These are phyloP conservation scores for Taurulus bubalis DNA, from an alignment of 2,113 vertebrate species.

Conservation along the genomic window DNA sequence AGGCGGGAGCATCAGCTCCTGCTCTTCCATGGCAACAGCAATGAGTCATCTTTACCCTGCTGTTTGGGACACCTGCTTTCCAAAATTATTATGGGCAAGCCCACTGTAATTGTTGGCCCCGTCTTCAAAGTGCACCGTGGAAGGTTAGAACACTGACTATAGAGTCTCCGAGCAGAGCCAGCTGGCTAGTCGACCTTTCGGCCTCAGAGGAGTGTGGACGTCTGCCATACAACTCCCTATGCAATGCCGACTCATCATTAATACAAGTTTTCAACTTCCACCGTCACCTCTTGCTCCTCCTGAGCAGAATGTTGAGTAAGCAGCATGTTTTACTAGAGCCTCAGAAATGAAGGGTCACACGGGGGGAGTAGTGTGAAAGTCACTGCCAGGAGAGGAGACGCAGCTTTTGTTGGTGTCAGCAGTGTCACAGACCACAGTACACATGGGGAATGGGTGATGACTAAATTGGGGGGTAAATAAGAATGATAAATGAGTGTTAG, in stretches of 20 bases:
- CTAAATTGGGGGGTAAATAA: constrained; percentile 25
- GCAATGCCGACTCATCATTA: constrained; percentile 54
- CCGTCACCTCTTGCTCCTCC: neutral
- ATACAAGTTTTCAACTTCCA: constrained; percentile 18
- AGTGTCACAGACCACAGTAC: neutral
- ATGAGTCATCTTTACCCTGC: constrained; percentile 67
- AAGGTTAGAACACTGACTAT: constrained; percentile 18
- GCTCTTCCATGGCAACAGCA: constrained; percentile 53
- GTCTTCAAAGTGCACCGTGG: constrained; percentile 29
- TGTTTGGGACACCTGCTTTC: constrained; percentile 64
- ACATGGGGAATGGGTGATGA: constrained; percentile 2
- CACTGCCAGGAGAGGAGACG: constrained; percentile 15
- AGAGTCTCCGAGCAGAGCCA: constrained; percentile 44
- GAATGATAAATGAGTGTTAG: constrained; percentile 28
- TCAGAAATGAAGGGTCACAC: constrained; percentile 11
- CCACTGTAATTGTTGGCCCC: constrained; percentile 28
- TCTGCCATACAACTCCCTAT: constrained; percentile 38
- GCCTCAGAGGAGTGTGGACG: constrained; percentile 14
- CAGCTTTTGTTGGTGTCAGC: constrained; percentile 11
- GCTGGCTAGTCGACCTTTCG: constrained; percentile 30
- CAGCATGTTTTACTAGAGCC: constrained; percentile 13
- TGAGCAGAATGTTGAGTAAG: constrained; percentile 33
- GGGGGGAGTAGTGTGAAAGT: neutral
- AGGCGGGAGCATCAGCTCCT: constrained; percentile 53
- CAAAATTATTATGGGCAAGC: constrained; percentile 4